Base-by-base conservation (phyloP, 2,113 vertebrate genomes). In the Eclectus roratus region DNA sequence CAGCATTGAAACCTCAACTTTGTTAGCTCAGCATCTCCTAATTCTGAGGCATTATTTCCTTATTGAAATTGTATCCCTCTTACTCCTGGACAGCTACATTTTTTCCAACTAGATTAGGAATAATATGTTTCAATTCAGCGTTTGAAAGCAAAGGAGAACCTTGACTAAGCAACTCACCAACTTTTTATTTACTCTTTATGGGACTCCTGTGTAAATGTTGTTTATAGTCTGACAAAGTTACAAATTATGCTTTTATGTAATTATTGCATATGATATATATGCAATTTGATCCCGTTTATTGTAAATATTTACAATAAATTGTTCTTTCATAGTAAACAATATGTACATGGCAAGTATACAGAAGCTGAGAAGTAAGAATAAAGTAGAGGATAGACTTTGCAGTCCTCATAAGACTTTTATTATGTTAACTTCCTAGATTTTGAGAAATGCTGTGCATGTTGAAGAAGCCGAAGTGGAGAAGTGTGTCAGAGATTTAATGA, bases 401-500 rank as follows among this genome's bases (percentile, higher is more conserved):
- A 4, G 71, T 97, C 23, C 28, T 90, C 12, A 6, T 49, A 78
- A 56, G 23, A 29, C 12, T 17, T 83, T 68, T 49, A 18, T 79
- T 93, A 31, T 91, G 18, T 56, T 58, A 56, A 60, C 53, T 92
- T 69, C 37, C 69, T 68, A 99, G 99, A 96, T 99, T 85, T 98
- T 99, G 91, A 98, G 97, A 97, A 95, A 92, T 52, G 98, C 98
- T 11, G 95, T 99, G 78, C 73, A 94, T 18, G 93, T 94, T 73
- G 97, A 92, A 56, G 98, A 98, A 91, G 97, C 95, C 49, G 91
- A 98, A 61, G 96, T 99, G 89, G 98, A 98, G 80, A 97, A 94
- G 63, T 98, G 95, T 91, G 98, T 99, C 81, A 94, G 89, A 41
- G 96, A 98, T 72, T 98, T 99, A 80, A 98, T 99, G 97, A 98